phyloP scores from a whole-genome alignment of 1,140 invertebrate genomes.

The Probaryconus sp. region DNA sequence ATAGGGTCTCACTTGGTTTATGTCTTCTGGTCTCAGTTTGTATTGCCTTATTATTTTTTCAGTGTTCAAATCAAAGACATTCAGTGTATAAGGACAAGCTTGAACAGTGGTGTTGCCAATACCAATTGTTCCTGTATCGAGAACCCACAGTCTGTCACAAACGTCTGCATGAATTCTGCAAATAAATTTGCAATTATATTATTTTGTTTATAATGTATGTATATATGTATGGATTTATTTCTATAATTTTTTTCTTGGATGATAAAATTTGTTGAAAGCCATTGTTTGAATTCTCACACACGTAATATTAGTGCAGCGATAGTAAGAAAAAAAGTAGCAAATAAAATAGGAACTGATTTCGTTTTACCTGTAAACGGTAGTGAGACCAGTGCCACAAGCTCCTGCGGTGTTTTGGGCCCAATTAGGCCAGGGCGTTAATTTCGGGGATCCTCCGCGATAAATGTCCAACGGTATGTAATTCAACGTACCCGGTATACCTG shows the following conservation, averaged over 20 bases:
- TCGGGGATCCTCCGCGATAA: conserved; percentile 82
- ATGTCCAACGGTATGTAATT: conserved; percentile 86
- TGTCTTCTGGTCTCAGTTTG: conserved; percentile 84
- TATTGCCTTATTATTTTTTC: conserved; percentile 85
- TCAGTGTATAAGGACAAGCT: conserved; percentile 85
- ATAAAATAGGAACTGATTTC: conserved; percentile 8
- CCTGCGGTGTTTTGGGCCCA: conserved; percentile 86
- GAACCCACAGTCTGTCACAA: conserved; percentile 88
- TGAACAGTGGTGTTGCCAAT: conserved; percentile 86
- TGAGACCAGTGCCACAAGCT: conserved; percentile 85
- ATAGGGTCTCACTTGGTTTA: conserved; percentile 78
- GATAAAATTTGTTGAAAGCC: too few relatives aligned
- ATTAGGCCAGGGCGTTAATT: conserved; percentile 86
- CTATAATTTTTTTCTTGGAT: too few relatives aligned
- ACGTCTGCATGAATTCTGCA: conserved; percentile 82
- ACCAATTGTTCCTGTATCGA: conserved; percentile 89
- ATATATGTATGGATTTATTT: too few relatives aligned
- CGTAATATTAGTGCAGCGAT: not conserved
- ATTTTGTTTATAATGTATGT: not conserved
- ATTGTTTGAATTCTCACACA: too few relatives aligned
- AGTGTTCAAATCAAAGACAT: conserved; percentile 86
- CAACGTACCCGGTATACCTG: conserved; percentile 88
- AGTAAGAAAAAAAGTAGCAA: not conserved
- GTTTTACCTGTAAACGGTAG: conserved; percentile 83
- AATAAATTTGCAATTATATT: conserved; percentile 10